Evolutionary conservation across 1,140 invertebrate species (phyloP), one percentile per base, ranked within the genome.

Genomic region (Daktulosphaira vitifoliae): DNA sequence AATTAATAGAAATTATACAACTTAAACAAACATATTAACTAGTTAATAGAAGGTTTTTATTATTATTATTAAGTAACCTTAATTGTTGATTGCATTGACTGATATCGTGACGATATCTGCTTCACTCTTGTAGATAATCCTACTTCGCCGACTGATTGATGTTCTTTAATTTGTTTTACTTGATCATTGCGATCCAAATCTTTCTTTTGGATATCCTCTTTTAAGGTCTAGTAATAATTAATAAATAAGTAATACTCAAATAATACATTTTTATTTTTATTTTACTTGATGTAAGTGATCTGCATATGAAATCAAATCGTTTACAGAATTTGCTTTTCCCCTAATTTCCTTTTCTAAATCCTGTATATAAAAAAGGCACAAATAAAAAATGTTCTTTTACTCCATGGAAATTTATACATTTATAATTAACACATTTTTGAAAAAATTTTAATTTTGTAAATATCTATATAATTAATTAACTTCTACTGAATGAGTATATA

Each of bases 41-140:
- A 0, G 11, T 25, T 16, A 54, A 6, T 50, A 18, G 22, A 26
- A 6, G 52, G 25, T 48, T 48, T 8, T 29, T 42, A 6, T 22
- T 18, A 13, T 20, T 26, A 0, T 25, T 52, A 42, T 25, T 15
- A 2, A 33, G 15, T 80, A 77, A 95, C 92, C 79, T 94, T 96
- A 1, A 89, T 85, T 11, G 90, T 92, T 1, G 84, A 82, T 74
- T 94, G 88, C 49, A 96, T 84, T 0, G 90, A 88, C 74, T 96
- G 90, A 77, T 95, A 96, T 67, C 92, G 78, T 3, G 91, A 92
- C 0, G 87, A 88, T 11, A 96, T 85, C 77, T 96, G 93, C 72
- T 96, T 91, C 18, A 94, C 82, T 74, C 87, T 92, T 23, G 90
- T 88, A n/a, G 90, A 89, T 46, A 96, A 88, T 72, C 90, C 82